phyloP scores from a whole-genome alignment of 2,888 invertebrate genomes.

The Agrochola litura region DNA sequence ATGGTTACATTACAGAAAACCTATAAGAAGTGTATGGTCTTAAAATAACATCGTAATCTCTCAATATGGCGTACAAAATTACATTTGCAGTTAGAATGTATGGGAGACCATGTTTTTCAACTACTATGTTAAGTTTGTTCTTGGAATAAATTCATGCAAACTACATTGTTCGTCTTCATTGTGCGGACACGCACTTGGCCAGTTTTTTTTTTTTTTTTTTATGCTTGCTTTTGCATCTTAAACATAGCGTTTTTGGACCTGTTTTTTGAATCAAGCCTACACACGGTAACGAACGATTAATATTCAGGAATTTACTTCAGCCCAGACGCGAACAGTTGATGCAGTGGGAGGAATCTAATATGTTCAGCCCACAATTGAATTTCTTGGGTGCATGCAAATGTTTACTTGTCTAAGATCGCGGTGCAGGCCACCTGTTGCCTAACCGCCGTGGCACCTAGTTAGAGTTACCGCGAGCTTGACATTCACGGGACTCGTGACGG shows the following conservation, averaged over 20 bases:
- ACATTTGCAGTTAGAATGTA: too few species aligned
- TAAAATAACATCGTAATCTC: too few species aligned
- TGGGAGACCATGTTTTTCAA: too few species aligned
- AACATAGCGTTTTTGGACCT: neutral
- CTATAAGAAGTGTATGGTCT: too few species aligned
- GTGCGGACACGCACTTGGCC: too few species aligned
- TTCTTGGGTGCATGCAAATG: slow-evolving; percentile 65
- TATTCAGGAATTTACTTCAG: slow-evolving; percentile 16
- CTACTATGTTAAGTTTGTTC: too few species aligned
- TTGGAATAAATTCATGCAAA: too few species aligned
- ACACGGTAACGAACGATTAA: neutral
- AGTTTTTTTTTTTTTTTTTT: neutral
- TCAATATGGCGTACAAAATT: too few species aligned
- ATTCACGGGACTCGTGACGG: slow-evolving; percentile 87
- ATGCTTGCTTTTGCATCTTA: neutral
- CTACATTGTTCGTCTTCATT: too few species aligned
- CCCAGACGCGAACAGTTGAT: slow-evolving; percentile 2
- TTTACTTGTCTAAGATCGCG: slow-evolving; percentile 74
- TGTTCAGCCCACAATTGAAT: slow-evolving; percentile 47
- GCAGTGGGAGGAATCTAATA: slow-evolving; percentile 33
- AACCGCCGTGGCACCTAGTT: slow-evolving; percentile 81
- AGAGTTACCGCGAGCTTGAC: slow-evolving; percentile 88
- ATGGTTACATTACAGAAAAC: too few species aligned
- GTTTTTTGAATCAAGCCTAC: neutral
- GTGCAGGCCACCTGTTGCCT: slow-evolving; percentile 87